Base-by-base conservation (phyloP, 2,797 vertebrate species). In the Myiotriccus ornatus region DNA sequence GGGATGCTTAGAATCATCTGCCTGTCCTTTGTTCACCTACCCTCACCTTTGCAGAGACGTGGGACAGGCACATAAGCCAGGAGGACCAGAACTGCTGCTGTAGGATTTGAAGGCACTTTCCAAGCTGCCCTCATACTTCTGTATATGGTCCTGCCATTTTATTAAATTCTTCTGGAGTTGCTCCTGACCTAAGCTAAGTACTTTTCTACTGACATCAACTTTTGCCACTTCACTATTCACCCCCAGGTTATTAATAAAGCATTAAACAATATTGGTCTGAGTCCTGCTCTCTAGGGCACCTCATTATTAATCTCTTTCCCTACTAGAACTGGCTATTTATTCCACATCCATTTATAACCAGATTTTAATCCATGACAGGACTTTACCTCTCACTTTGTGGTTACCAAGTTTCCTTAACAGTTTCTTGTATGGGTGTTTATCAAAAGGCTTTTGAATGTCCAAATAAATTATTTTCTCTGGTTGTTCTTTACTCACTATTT, bases 381-480 rank as follows among this genome's bases (percentile, higher is more conserved):
- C 90, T 96, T 97, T 97, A 96, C 95, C 91, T 97, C 92, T 97
- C 93, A 95, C 91, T 96, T 95, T 93, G 87, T 91, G 94, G 92
- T 96, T 87, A 88, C 94, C 75, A 90, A 79, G 57, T 96, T 97
- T 96, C 94, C 90, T 97, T 96, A 97, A 89, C 96, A 88, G 93
- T 93, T 94, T 96, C 94, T 97, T 82, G 56, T 91, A 95, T 93
- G 91, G 64, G 67, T 75, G 93, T 97, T 97, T 96, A 97, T 97
- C 97, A 97, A 97, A 98, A 97, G 95, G 96, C 82, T 96, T 97
- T 97, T 96, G 93, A 97, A 96, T 95, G 92, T 96, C 92, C 97
- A 97, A 98, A 97, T 97, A 97, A 97, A 98, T 97, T 97, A 97
- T 95, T 97, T 89, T 85, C 77, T 95, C 80, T 96, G 86, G 73